Evolutionary conservation across 2,888 invertebrate species (phyloP), one percentile per base, ranked within the genome.

Genomic region (Eilema sororculum): DNA sequence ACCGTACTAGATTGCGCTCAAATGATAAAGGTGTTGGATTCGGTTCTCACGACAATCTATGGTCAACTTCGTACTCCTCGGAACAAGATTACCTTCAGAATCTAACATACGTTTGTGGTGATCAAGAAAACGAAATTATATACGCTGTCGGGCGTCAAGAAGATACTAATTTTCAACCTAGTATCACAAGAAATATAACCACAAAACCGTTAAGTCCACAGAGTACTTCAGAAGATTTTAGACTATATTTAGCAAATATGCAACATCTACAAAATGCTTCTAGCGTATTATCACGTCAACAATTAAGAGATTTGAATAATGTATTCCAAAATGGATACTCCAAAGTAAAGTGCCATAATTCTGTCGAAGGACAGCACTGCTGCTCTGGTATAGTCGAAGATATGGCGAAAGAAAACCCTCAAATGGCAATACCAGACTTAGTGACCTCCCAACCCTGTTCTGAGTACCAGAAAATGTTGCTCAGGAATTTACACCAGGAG

Each of bases 401-500:
- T 46, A 72, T 89, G 3, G 75, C 88, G 0, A 87, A 88, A 25
- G 92, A 91, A 0, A 93, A 94, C 63, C 93, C 93, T 0, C 93
- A 95, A 67, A 91, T 89, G 90, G 87, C 86, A 1, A 88, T 94
- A 9, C 94, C 94, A 0, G 93, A 93, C 0, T 85, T 88, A 0
- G 86, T 87, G 0, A 71, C 86, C 0, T 86, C 91, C 0, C 89
- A 93, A 71, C 96, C 96, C 0, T 96, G 96, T 67, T 96, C 96
- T 0, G 96, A 96, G 71, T 96, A 96, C 81, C 96, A 97, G 91
- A 96, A 96, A 79, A 94, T 95, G 79, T 87, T 97, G 74, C 91
- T 97, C 64, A 93, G 97, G 60, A 97, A 96, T 76, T 88, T 99
- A 67, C 94, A 94, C 69, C 97, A 98, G 85, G 99, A 99, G 90